A percentile compares a stretch with the other conserved stretches of the same genome.
phyloP scores from a whole-genome alignment of 2,888 invertebrate species.

The Hanleya hanleyi region DNA sequence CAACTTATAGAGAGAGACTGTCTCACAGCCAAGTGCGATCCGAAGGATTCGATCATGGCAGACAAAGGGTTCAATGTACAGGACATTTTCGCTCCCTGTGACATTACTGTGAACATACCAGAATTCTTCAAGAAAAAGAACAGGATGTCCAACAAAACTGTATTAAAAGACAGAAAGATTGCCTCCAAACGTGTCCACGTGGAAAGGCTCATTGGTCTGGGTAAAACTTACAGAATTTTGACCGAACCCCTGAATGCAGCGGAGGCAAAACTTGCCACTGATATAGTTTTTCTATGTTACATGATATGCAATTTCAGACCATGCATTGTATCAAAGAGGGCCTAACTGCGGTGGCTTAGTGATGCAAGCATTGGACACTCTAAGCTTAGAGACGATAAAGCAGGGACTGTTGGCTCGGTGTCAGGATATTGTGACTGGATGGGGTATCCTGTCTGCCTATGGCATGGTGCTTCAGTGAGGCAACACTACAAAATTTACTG shows the following conservation, averaged over 20 bases:
- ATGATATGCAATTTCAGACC: constrained; percentile 36
- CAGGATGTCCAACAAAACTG: constrained; percentile 23
- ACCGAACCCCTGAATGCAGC: constrained; percentile 16
- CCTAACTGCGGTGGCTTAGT: too few species aligned
- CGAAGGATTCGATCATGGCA: constrained; percentile 32
- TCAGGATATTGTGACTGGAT: too few species aligned
- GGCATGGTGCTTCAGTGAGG: too few species aligned
- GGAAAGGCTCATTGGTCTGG: constrained; percentile 40
- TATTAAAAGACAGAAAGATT: constrained; percentile 36
- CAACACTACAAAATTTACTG: too few species aligned
- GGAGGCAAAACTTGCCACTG: constrained; percentile 28
- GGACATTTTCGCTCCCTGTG: constrained; percentile 33
- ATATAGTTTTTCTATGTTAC: constrained; percentile 35
- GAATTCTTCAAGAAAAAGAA: constrained; percentile 42
- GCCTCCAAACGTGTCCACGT: constrained; percentile 40
- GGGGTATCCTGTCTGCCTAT: too few species aligned
- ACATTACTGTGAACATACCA: constrained; percentile 40
- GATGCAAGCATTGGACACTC: too few species aligned
- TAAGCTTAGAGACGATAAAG: too few species aligned
- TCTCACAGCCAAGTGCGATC: constrained; percentile 24
- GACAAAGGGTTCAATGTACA: constrained; percentile 38
- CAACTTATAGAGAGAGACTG: constrained; percentile 37
- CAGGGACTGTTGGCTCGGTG: too few species aligned
- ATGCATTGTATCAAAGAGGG: not conserved
- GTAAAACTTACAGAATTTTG: constrained; percentile 24